Percentiles rank a stretch among this genome's conserved stretches.
Conservation (phyloP, 2,888 invertebrate genomes). For the Cantharis flavilabris region DNA sequence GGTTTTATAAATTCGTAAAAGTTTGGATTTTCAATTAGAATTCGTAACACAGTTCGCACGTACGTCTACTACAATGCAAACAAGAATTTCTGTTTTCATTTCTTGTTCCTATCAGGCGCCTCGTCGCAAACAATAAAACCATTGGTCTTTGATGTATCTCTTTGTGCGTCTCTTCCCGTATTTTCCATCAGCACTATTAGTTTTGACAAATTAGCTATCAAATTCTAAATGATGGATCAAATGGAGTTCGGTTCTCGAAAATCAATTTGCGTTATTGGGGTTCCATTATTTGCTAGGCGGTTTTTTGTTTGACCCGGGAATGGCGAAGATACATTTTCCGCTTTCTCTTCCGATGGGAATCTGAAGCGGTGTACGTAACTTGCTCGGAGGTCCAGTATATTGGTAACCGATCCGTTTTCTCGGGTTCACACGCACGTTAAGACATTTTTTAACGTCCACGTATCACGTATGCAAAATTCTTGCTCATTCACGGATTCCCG, state of each 20-base stretch:
- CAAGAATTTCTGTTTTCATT: not conserved
- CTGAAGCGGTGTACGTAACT: not conserved
- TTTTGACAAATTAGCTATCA: not conserved
- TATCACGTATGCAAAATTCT: not conserved
- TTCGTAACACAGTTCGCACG: not conserved
- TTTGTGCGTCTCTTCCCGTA: not conserved
- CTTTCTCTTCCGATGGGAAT: not conserved
- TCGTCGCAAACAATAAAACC: not conserved
- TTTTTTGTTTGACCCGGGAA: not conserved
- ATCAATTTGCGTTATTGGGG: not conserved
- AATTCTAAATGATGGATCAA: not conserved
- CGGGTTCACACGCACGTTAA: not conserved
- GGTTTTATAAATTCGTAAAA: not conserved
- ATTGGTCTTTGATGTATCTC: not conserved
- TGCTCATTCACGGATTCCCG: not conserved
- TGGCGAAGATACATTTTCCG: too few relatives aligned
- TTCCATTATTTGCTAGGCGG: not conserved
- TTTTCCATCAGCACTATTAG: not conserved
- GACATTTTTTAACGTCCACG: not conserved
- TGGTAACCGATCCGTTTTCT: not conserved
- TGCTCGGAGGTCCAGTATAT: not conserved
- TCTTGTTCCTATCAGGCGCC: not conserved
- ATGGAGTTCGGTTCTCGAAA: not conserved
- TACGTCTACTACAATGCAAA: not conserved
- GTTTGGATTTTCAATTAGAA: not conserved